Percentiles rank a stretch among this genome's conserved stretches.
These are phyloP conservation scores for Sciurus vulgaris DNA, from an alignment of 2,797 vertebrate genomes.

Conservation along the genomic window DNA sequence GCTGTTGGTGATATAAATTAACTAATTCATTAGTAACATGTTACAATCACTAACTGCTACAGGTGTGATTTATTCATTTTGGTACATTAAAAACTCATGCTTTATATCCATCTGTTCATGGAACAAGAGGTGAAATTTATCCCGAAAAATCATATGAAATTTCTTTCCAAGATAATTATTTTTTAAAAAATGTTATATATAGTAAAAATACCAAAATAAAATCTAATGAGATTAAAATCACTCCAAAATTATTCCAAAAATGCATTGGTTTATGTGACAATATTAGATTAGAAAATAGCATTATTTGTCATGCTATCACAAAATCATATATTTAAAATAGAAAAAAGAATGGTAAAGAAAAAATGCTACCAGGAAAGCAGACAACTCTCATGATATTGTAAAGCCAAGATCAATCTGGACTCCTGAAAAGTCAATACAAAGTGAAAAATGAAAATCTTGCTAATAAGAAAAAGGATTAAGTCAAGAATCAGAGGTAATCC, in stretches of 20 bases:
- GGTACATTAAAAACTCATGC: background rate
- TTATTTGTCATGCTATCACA: background rate
- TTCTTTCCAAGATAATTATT: constrained; percentile 31
- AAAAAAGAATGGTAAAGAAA: background rate
- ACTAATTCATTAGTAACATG: background rate
- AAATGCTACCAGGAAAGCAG: background rate
- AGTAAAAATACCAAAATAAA: background rate
- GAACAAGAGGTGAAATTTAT: background rate
- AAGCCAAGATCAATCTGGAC: background rate
- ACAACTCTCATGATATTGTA: background rate
- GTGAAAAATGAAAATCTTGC: background rate
- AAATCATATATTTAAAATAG: background rate
- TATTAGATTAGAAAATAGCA: background rate
- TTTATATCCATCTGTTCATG: background rate
- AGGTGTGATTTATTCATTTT: background rate
- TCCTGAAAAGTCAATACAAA: constrained; percentile 30
- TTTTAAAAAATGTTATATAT: background rate
- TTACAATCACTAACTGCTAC: background rate
- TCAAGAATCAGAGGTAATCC: constrained; percentile 27
- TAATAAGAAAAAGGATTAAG: constrained; percentile 22
- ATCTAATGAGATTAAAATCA: background rate
- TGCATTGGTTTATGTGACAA: background rate
- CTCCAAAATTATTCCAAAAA: constrained; percentile 54
- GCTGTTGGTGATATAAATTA: background rate
- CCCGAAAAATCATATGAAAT: background rate